Percentiles rank a stretch among this genome's conserved stretches.
phyloP scores from a whole-genome alignment of 2,113 vertebrate genomes.

The Copsychus sechellarum region DNA sequence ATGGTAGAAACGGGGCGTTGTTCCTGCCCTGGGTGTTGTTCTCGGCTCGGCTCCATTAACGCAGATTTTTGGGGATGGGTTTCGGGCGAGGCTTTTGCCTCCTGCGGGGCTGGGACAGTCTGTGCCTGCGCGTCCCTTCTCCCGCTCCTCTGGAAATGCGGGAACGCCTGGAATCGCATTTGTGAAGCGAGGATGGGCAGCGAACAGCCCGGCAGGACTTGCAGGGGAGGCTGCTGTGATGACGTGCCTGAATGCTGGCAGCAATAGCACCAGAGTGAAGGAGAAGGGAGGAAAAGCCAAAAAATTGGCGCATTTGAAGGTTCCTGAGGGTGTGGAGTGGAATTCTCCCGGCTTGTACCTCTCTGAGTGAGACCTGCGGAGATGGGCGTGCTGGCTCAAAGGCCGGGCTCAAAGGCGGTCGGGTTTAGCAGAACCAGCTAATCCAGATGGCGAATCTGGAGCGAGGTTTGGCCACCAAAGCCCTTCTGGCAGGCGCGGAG shows the following conservation, averaged over 20 bases:
- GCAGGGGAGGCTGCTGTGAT: neutral
- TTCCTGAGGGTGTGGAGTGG: neutral
- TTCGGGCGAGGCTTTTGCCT: neutral
- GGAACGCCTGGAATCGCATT: neutral
- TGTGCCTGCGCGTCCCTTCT: neutral
- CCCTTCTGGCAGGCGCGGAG: neutral
- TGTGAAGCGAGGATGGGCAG: neutral
- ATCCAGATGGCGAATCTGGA: constrained; percentile 41
- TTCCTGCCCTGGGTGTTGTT: neutral
- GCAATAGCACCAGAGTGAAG: neutral
- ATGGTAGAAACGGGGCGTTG: neutral
- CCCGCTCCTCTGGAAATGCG: neutral
- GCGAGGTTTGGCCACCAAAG: neutral
- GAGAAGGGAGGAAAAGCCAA: neutral
- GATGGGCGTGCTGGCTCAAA: neutral
- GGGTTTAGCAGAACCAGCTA: neutral
- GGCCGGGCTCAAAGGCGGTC: neutral
- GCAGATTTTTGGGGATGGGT: fast-evolving
- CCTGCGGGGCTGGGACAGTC: neutral
- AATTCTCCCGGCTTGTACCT: neutral
- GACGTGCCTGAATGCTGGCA: neutral
- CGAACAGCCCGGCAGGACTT: neutral
- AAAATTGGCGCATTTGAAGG: neutral
- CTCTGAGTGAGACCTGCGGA: neutral
- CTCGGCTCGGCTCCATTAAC: neutral